Base-by-base conservation (phyloP, 2,888 invertebrate genomes). In the Hetaerina titia region DNA sequence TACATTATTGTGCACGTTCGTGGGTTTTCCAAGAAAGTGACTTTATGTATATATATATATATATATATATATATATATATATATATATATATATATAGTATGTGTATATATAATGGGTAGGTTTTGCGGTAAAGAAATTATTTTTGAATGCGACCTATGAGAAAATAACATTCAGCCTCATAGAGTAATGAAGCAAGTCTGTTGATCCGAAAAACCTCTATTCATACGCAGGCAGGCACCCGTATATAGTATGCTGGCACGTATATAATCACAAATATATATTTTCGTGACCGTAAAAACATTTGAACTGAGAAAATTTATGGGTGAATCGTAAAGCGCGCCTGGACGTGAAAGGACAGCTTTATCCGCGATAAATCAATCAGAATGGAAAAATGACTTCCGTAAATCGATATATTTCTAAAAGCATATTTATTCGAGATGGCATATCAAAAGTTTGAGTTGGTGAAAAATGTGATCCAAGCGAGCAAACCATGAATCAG, bases 241-340 rank as follows among this genome's bases (percentile, higher is more conserved):
- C 45, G 4, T 45, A 45, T 4, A 45, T n/a, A 45, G 4, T 45
- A 45, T 45, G 45, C 45, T 45, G 45, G 45, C 45, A 45, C 45
- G 25, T 81, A 22, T 15, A 81, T 25, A 31, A 31, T 81, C 2
- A 69, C n/a, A 9, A 17, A 31, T 81, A 74, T 81, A 81, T 81
- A 81, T 81, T 31, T 15, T 81, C 1, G 17, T n/a, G 15, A 8
- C 25, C 13, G 25, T 81, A 31, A 31, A 13, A 6, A 11, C 31
- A 31, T 81, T 81, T 81, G 13, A 31, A 4, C 31, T 2, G 81
- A 31, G 9, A 22, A 31, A 81, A 81, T 81, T 81, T 81, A 81
- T 81, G 81, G 81, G 81, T 31, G 81, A 81, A 81, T 81, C 81
- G 81, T 81, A 81, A 81, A 81, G 31, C 81, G 81, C 31, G 25